Evolutionary conservation across 2,113 vertebrate species (phyloP).

Genomic region (Chrysemys picta): DNA sequence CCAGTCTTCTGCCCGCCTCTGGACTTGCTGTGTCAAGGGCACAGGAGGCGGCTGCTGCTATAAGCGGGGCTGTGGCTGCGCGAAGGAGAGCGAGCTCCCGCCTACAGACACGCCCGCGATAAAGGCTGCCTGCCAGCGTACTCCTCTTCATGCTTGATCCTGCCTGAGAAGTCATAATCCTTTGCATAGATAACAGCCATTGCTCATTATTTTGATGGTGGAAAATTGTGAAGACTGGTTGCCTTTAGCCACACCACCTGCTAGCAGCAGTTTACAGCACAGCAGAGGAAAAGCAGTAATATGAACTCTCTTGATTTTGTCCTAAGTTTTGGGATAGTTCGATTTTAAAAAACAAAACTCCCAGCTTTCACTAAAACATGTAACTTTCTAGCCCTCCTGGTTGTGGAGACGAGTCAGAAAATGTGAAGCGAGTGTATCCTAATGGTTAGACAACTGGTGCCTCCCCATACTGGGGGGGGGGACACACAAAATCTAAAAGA

Average conservation of each 20-base stretch:
- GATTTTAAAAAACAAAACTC: background rate
- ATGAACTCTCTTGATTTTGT: background rate
- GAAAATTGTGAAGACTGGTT: too few relatives aligned
- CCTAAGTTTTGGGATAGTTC: background rate
- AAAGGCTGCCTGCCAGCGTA: too few relatives aligned
- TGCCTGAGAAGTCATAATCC: background rate
- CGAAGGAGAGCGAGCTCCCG: too few relatives aligned
- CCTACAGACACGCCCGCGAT: too few relatives aligned
- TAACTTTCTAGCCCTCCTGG: background rate
- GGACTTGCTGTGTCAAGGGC: rapidly evolving
- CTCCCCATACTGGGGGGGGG: too few relatives aligned
- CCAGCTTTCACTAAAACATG: background rate
- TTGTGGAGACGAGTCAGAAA: background rate
- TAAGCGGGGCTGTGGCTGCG: too few relatives aligned
- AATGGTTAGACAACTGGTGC: too few relatives aligned
- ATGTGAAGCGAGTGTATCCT: rapidly evolving
- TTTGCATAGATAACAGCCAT: too few relatives aligned
- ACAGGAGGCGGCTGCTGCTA: too few relatives aligned
- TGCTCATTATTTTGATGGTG: too few relatives aligned
- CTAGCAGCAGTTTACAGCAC: background rate
- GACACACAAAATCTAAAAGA: too few relatives aligned
- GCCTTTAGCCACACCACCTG: background rate
- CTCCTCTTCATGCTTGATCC: too few relatives aligned
- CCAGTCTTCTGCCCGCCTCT: background rate
- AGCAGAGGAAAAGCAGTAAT: background rate